Evolutionary conservation across 2,888 invertebrate species (phyloP).

Genomic region (Elysia crispata): DNA sequence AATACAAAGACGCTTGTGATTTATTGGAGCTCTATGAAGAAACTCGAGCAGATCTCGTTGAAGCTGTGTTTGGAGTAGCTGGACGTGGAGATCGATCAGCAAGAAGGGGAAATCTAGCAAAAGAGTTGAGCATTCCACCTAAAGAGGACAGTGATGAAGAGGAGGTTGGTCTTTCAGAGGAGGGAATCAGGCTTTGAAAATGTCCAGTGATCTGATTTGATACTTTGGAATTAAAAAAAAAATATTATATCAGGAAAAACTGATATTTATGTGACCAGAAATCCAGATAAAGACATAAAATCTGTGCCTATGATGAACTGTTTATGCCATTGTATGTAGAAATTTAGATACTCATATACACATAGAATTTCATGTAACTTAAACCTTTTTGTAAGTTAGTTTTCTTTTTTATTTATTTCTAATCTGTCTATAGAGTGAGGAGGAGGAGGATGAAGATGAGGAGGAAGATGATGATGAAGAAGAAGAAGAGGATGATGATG

Average conservation of each 20-base stretch:
- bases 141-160: constrained; percentile 29
- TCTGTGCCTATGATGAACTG: no score
- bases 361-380: no score
- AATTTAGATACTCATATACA: no score
- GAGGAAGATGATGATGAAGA: constrained; percentile 49
- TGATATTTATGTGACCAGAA: no score
- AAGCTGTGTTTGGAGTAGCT: constrained; percentile 71
- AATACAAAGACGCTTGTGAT: constrained; percentile 92
- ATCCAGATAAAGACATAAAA: no score
- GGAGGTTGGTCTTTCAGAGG: constrained; percentile 11
- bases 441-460: constrained; percentile 53
- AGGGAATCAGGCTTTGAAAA: no score
- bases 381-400: no score
- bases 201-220: no score
- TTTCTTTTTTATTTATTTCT: background rate
- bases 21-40: constrained; percentile 89
- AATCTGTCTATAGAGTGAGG: constrained; percentile 1
- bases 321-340: no score
- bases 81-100: constrained; percentile 38
- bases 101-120: constrained; percentile 31
- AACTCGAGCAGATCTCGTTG: constrained; percentile 79
- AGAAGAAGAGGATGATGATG: constrained; percentile 48
- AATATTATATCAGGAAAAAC: no score
- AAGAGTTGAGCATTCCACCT: constrained; percentile 36
- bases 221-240: no score